Evolutionary conservation across 2,888 invertebrate species (phyloP).

Genomic region (Athalia rosae): DNA sequence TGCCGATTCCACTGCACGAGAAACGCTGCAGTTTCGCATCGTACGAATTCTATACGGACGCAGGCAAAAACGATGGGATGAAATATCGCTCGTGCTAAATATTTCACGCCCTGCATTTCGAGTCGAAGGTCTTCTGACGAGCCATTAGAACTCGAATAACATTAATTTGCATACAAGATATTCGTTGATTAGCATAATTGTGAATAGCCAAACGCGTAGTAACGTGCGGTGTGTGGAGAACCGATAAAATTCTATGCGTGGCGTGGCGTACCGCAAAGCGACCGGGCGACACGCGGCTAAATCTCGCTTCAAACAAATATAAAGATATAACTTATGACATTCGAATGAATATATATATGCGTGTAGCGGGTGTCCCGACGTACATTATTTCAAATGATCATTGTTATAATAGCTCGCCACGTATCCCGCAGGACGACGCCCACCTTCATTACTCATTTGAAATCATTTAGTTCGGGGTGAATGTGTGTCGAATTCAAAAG

Average conservation of each 20-base stretch:
- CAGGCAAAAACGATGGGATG: too few species aligned
- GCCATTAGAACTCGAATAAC: too few species aligned
- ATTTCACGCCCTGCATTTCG: too few species aligned
- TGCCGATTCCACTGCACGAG: too few species aligned
- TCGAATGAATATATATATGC: conserved; percentile 1
- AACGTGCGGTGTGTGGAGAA: not conserved
- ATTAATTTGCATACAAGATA: too few species aligned
- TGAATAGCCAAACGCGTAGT: too few species aligned
- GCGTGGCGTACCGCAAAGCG: conserved; percentile 25
- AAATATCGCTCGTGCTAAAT: too few species aligned
- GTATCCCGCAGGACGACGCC: conserved; percentile 26
- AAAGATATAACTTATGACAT: conserved; percentile 42
- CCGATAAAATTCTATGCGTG: not conserved
- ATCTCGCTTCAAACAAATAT: conserved; percentile 35
- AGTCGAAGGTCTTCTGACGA: too few species aligned
- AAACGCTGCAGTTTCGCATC: too few species aligned
- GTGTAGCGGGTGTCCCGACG: not conserved
- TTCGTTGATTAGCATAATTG: too few species aligned
- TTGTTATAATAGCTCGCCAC: not conserved
- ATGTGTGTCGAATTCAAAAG: not conserved
- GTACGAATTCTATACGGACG: too few species aligned
- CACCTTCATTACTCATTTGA: conserved; percentile 31
- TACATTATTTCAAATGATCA: conserved; percentile 11
- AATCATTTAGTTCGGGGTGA: conserved; percentile 7
- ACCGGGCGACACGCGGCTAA: conserved; percentile 31